These are phyloP conservation scores for Melitaea cinxia DNA, from an alignment of 1,140 invertebrate species.

Conservation along the genomic window DNA sequence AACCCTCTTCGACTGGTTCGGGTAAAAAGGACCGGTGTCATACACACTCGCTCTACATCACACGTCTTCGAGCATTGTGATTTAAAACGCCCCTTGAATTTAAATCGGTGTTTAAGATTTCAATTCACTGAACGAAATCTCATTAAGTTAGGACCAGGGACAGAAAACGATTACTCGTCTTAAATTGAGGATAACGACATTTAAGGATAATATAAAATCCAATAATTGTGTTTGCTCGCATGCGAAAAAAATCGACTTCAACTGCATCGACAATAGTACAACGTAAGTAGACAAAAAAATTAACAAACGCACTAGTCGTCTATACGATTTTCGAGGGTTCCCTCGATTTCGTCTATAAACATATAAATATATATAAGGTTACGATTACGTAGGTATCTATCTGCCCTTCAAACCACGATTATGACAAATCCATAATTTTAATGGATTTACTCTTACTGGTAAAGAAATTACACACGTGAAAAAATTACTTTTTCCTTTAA, in stretches of 20 bases:
- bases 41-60: constrained; percentile 38
- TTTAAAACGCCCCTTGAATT: constrained; percentile 55
- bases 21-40: constrained; percentile 32
- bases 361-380: no score
- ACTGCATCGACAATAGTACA: no score
- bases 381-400: no score
- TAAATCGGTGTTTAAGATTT: constrained; percentile 43
- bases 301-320: no score
- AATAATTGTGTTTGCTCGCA: no score
- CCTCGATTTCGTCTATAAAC: no score
- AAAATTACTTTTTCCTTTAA: neutral
- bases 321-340: no score
- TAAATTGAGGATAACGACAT: constrained; percentile 1
- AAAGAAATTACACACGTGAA: neutral
- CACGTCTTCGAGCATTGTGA: constrained; percentile 49
- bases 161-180: constrained; percentile 1
- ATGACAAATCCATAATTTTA: neutral
- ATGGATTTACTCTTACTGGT: neutral
- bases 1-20: constrained; percentile 30
- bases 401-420: no score
- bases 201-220: constrained; percentile 9
- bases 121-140: constrained; percentile 33
- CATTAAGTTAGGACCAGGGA: constrained; percentile 6
- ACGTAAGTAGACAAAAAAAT: no score
- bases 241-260: no score